Evolutionary conservation across 37 sponge, comb jelly and placozoan genomes (phyloP), one percentile per base, ranked within the genome.

Genomic region (Petrosia ficiformis): DNA sequence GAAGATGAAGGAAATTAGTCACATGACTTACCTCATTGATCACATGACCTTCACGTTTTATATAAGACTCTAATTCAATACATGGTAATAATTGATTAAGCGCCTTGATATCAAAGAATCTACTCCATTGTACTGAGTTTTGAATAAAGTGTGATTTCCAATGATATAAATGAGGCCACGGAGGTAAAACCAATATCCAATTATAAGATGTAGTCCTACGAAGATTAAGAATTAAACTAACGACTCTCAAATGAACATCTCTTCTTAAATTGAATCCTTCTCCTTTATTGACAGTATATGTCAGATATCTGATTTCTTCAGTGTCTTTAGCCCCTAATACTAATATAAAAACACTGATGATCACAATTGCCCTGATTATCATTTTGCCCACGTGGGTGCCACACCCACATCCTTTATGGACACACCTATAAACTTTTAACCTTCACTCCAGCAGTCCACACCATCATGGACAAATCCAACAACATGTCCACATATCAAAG

Each of bases 191-290:
- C 5, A 96, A 64, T 22, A 84, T 67, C 96, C 96, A 96, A 38
- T 88, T 64, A 36, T 75, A 64, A 28, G 39, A 37, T 19, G 80
- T 24, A 16, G 8, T 48, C 43, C 67, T 72, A 25, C 78, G 42
- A 4, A 96, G 71, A 22, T 59, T 48, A 67, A 57, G 72, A 8
- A 96, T 82, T 37, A 92, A 32, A 22, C 57, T 82, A 28, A 90
- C 90, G 0, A 75, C 90, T 72, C 96, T 68, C 86, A 96, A 79
- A 74, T 92, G 77, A 40, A 96, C 96, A 65, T 96, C 96, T 75
- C 96, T 57, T 19, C 93, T 64, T 33, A 96, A 75, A 42, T 96
- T 96, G 72, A 96, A 96, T 11, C 96, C 96, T 80, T 96, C 96
- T 11, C 94, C 90, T 21, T 84, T 80, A 56, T 92, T 95, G 21